Evolutionary conservation across 2,113 vertebrate species (phyloP), one percentile per base, ranked within the genome.

Genomic region (Centrocercus urophasianus): DNA sequence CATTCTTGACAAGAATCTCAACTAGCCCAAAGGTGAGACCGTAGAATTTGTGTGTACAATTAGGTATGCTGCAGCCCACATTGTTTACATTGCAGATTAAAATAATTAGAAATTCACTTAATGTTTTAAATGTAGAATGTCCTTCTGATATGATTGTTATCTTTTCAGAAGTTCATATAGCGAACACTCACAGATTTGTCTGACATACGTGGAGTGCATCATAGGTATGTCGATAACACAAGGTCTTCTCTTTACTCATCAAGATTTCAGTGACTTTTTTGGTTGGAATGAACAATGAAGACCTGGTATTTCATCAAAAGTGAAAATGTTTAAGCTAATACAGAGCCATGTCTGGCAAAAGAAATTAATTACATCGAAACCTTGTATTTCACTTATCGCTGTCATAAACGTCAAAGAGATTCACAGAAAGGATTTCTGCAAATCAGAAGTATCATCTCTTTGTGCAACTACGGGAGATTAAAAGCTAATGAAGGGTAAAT

Each of bases 401-500:
- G n/a, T 52, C 25, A 42, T 71, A 74, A 85, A 52, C 12, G 1
- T 73, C 8, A 38, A 0, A 1, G 8, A 27, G 6, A 30, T 82
- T 30, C 25, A 50, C n/a, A 63, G 36, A 54, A 75, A 18, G 28
- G n/a, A 71, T 34, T 54, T 75, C 52, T 43, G 11, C 43, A 64
- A 40, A 19, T 83, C 61, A 40, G 22, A 56, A 72, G 3, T 28
- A 13, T 15, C 2, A 0, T 24, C 15, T 10, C 11, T 20, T 32
- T 48, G 1, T 8, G 13, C 20, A 18, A n/a, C 10, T 73, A 18
- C 24, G 64, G 17, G 14, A 69, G 22, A 14, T 43, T 28, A 84
- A 70, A 79, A 71, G 27, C 8, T 75, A 75, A 66, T 3, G 6
- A 25, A 43, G 22, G 5, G 2, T 24, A 75, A 88, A 66, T 42